Evolutionary conservation across 2,888 invertebrate genomes (phyloP), one percentile per base, ranked within the genome.

Genomic region (Drosophila nr. fundita): DNA sequence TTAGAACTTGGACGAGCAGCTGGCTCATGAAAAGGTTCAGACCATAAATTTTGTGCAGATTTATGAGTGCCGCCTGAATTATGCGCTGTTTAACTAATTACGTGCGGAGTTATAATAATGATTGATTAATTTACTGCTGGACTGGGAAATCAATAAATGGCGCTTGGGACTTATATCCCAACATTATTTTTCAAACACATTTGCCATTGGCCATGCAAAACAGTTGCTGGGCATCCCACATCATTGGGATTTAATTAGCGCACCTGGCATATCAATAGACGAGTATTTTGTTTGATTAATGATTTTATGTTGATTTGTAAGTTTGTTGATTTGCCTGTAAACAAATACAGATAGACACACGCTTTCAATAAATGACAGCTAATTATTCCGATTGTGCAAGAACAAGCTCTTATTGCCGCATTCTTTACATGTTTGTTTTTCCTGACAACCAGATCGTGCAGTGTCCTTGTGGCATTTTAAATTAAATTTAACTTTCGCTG

Each of bases 291-390:
- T 73, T 79, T 81, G 87, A 87, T 87, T 87, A 81, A 84, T 89
- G 87, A 50, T 69, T 68, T 67, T 66, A 49, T 65, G 49, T 55
- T 53, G 58, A 45, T 34, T 40, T 57, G 32, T 49, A 53, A 54
- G 36, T 45, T 36, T 38, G 7, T n/a, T 24, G n/a, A 27, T 8
- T 18, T 38, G 11, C n/a, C 13, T 45, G 45, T 45, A 4, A 15
- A 4, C 8, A 21, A 30, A 38, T 24, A 48, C 10, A 48, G 32
- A 50, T 32, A 59, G 55, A 27, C 40, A 59, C 59, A 21, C 30
- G 50, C 67, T 83, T 78, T 83, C 82, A 67, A 86, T 87, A 80
- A 90, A 85, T 81, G 81, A 73, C 78, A 88, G 83, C 77, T 81
- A 87, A 88, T 87, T 90, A 86, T 81, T 86, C 68, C 70, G 32